These are phyloP conservation scores for Drosophila fuyamai DNA, from an alignment of 1,140 invertebrate species.

Conservation along the genomic window DNA sequence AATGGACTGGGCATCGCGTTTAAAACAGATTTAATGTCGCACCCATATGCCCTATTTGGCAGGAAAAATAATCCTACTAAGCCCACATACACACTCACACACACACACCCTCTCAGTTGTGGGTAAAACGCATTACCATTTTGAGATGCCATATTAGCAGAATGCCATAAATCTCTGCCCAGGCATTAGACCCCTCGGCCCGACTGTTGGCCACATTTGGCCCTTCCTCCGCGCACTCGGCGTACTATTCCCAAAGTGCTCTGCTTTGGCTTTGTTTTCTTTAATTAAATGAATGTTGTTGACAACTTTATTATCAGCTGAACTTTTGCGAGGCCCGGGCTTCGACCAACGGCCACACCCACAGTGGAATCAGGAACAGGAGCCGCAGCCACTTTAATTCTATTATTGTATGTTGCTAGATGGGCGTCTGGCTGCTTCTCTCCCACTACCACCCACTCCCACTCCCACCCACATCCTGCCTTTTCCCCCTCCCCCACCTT, in stretches of 20 bases:
- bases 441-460: not conserved
- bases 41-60: conserved; percentile 25
- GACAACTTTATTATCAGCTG: conserved; percentile 81
- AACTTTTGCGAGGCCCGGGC: conserved; percentile 64
- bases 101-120: not conserved
- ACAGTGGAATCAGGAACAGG: conserved; percentile 15
- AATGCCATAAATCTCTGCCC: conserved; percentile 70
- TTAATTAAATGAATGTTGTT: conserved; percentile 83
- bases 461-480: not conserved
- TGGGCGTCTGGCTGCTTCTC: conserved; percentile 11
- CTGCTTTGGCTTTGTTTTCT: conserved; percentile 75
- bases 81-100: conserved; percentile 10
- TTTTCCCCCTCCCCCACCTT: not conserved
- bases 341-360: conserved; percentile 31
- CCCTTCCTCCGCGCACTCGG: conserved; percentile 10
- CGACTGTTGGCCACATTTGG: conserved; percentile 2
- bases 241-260: conserved; percentile 74
- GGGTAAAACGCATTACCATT: conserved; percentile 58
- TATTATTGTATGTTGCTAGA: conserved; percentile 72
- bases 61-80: conserved; percentile 28
- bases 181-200: conserved; percentile 41
- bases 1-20: conserved; percentile 5
- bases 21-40: conserved; percentile 12
- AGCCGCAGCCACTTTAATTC: conserved; percentile 72
- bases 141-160: conserved; percentile 68